Percentiles rank a stretch among this genome's conserved stretches.
These are phyloP conservation scores for Amblyopsis hoosieri DNA, from an alignment of 2,797 vertebrate genomes.

Conservation along the genomic window DNA sequence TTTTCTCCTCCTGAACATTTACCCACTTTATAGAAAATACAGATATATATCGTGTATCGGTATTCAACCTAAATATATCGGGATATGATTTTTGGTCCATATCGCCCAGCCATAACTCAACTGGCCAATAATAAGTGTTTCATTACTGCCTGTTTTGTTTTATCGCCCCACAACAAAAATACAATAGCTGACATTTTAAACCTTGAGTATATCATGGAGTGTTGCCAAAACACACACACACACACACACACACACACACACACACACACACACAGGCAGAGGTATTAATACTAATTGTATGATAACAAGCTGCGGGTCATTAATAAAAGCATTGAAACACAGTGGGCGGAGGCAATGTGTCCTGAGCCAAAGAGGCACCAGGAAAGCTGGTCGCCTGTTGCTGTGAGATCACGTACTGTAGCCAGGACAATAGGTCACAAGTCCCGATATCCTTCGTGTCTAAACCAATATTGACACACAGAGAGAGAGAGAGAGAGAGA, in stretches of 20 bases:
- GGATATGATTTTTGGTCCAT: too few relatives aligned
- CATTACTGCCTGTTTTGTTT: too few relatives aligned
- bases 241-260: background rate
- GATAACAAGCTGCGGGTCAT: conserved; percentile 8
- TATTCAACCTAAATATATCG: too few relatives aligned
- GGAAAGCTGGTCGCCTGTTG: conserved; percentile 28
- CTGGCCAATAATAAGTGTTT: too few relatives aligned
- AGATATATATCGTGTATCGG: too few relatives aligned
- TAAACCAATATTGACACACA: background rate
- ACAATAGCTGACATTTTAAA: conserved; percentile 12
- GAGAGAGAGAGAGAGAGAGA: background rate
- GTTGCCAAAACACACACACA: background rate
- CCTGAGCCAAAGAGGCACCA: conserved; percentile 33
- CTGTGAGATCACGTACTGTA: conserved; percentile 16
- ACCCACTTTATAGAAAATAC: too few relatives aligned
- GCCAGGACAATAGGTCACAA: conserved; percentile 26
- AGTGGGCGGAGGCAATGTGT: conserved; percentile 42
- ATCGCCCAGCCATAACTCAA: too few relatives aligned
- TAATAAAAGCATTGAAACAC: conserved; percentile 37
- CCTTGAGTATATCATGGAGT: conserved; percentile 15
- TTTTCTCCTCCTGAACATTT: too few relatives aligned
- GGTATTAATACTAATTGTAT: background rate
- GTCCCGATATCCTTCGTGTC: conserved; percentile 16
- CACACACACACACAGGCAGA: background rate
- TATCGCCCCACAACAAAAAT: conserved; percentile 12